Conservation (phyloP, 1,140 invertebrate species). For the Chymomyza costata region DNA sequence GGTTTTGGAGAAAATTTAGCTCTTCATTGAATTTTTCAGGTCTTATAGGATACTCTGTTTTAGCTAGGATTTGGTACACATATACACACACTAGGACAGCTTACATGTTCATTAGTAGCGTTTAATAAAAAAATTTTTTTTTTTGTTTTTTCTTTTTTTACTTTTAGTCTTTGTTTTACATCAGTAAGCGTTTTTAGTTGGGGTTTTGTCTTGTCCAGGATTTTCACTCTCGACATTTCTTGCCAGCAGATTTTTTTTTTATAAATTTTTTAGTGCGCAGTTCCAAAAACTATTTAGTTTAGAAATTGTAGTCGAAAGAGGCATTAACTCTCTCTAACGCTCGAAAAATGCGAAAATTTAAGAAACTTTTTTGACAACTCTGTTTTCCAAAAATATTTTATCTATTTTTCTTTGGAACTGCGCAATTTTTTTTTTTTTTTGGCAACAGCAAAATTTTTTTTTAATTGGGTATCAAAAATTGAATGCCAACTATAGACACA, state of each 20-base stretch:
- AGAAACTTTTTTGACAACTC: too few species aligned
- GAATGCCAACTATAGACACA: slow-evolving; percentile 28
- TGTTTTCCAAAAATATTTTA: too few species aligned
- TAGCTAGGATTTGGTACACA: slow-evolving; percentile 20
- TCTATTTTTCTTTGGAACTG: slow-evolving; percentile 12
- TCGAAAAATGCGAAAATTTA: too few species aligned
- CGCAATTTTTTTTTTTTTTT: too few species aligned
- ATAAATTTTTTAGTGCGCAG: not conserved
- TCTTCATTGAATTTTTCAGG: too few species aligned
- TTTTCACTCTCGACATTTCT: too few species aligned
- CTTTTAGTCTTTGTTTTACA: slow-evolving; percentile 70
- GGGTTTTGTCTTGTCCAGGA: slow-evolving; percentile 4
- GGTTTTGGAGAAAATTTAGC: slow-evolving; percentile 6
- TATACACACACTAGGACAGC: slow-evolving; percentile 19
- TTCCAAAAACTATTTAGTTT: too few species aligned
- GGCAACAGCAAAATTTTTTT: not conserved
- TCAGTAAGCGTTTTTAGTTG: slow-evolving; percentile 56
- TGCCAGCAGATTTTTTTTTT: too few species aligned
- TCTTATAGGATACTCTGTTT: too few species aligned
- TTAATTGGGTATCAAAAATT: slow-evolving; percentile 47
- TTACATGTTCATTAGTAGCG: slow-evolving; percentile 35
- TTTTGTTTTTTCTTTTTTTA: slow-evolving; percentile 25
- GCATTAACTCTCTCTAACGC: too few species aligned
- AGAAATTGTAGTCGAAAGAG: too few species aligned
- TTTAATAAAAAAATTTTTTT: slow-evolving; percentile 34